Conservation (phyloP, 53 echinoderm and acorn worm genomes). For the Antedon mediterranea region DNA sequence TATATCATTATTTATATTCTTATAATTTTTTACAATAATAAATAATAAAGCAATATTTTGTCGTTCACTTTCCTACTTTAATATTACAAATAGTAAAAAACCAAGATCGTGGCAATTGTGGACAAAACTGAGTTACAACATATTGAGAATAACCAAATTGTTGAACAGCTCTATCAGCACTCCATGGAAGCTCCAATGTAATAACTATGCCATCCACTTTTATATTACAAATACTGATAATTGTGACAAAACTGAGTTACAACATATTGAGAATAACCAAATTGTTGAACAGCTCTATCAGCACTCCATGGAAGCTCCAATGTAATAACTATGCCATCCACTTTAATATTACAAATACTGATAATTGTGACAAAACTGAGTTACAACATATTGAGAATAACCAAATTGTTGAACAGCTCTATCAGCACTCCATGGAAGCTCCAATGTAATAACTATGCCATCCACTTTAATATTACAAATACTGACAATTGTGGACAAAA, state of each 20-base stretch:
- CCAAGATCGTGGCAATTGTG: background rate
- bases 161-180: conserved; percentile 89
- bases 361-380: background rate
- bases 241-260: background rate
- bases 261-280: conserved; percentile 35
- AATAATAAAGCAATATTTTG: background rate
- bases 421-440: conserved; percentile 97
- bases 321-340: no score
- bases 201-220: no score
- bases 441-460: conserved; percentile 87
- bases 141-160: conserved; percentile 62
- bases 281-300: conserved; percentile 88
- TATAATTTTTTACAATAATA: background rate
- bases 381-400: conserved; percentile 15
- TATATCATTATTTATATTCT: no score
- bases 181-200: conserved; percentile 95
- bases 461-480: background rate
- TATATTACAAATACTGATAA: background rate
- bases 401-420: conserved; percentile 90
- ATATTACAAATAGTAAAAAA: background rate
- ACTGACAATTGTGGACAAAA: background rate
- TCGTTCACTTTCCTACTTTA: background rate
- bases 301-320: conserved; percentile 98
- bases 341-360: background rate
- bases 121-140: no score